These are phyloP conservation scores for Pelecanoides urinatrix DNA, from an alignment of 2,113 vertebrate species.

Conservation along the genomic window DNA sequence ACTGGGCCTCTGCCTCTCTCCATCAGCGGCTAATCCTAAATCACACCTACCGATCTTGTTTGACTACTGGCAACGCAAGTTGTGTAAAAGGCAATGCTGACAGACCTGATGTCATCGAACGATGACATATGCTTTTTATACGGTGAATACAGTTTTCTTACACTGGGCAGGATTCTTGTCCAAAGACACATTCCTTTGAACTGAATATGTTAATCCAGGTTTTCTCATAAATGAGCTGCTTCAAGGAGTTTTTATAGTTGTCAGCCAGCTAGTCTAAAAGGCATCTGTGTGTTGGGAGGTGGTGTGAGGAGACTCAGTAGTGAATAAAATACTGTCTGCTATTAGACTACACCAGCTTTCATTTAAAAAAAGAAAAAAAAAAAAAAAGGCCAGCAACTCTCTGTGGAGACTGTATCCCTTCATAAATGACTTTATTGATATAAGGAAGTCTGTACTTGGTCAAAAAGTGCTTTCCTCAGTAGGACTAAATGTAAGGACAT, in stretches of 20 bases:
- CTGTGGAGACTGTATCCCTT: neutral
- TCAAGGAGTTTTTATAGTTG: neutral
- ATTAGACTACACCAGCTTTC: neutral
- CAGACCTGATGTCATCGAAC: constrained; percentile 12
- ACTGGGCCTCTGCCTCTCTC: neutral
- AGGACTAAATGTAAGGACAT: neutral
- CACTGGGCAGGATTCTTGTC: constrained; percentile 3
- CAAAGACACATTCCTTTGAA: constrained; percentile 6
- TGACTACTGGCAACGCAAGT: neutral
- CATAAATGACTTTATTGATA: neutral
- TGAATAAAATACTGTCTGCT: constrained; percentile 32
- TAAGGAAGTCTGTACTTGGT: neutral
- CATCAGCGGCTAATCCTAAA: neutral
- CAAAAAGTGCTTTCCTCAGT: neutral
- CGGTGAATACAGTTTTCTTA: neutral
- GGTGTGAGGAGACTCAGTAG: neutral
- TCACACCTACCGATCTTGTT: neutral
- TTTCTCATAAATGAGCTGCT: neutral
- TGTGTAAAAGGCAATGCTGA: neutral
- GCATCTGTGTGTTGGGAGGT: constrained; percentile 19
- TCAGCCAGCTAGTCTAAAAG: constrained; percentile 18
- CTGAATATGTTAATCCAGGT: neutral
- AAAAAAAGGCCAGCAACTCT: neutral
- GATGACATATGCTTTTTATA: neutral
- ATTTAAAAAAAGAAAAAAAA: neutral